Percentiles rank a stretch among this genome's conserved stretches.
These are phyloP conservation scores for Drosophila eohydei DNA, from an alignment of 2,888 invertebrate genomes.

Conservation along the genomic window DNA sequence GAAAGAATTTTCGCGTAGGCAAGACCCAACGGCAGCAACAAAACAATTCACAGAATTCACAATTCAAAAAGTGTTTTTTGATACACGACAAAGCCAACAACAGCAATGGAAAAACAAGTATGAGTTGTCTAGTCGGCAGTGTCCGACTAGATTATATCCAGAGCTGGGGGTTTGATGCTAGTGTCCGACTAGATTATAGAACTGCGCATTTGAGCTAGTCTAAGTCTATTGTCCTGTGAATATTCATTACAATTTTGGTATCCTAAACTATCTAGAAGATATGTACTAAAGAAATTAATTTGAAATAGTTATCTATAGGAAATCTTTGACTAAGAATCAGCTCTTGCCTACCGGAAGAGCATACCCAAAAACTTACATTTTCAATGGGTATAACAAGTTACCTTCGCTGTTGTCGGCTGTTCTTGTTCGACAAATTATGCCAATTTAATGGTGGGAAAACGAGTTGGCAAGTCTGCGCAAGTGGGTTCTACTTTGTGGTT, in stretches of 20 bases:
- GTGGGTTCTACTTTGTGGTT: slow-evolving; percentile 46
- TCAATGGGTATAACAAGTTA: slow-evolving; percentile 50
- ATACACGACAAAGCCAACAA: slow-evolving; percentile 38
- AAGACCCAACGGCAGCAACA: slow-evolving; percentile 18
- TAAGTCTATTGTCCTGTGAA: too few relatives aligned
- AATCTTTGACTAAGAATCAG: too few relatives aligned
- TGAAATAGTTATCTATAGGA: too few relatives aligned
- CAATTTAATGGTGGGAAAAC: slow-evolving; percentile 80
- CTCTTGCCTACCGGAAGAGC: background rate
- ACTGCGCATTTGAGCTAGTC: background rate
- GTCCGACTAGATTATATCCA: background rate
- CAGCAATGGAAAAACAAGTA: slow-evolving; percentile 58
- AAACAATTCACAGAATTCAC: slow-evolving; percentile 43
- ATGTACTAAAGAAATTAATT: too few relatives aligned
- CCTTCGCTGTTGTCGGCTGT: slow-evolving; percentile 30
- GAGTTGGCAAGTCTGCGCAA: slow-evolving; percentile 61
- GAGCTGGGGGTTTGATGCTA: background rate
- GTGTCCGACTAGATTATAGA: background rate
- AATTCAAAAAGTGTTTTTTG: slow-evolving; percentile 42
- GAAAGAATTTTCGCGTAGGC: slow-evolving; percentile 63
- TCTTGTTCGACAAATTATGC: slow-evolving; percentile 81
- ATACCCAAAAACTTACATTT: background rate
- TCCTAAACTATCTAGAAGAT: too few relatives aligned
- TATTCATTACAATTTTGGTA: too few relatives aligned
- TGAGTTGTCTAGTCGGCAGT: background rate